Evolutionary conservation across 92 coral and sea anemone genomes (phyloP).

Genomic region (Porites lobata): DNA sequence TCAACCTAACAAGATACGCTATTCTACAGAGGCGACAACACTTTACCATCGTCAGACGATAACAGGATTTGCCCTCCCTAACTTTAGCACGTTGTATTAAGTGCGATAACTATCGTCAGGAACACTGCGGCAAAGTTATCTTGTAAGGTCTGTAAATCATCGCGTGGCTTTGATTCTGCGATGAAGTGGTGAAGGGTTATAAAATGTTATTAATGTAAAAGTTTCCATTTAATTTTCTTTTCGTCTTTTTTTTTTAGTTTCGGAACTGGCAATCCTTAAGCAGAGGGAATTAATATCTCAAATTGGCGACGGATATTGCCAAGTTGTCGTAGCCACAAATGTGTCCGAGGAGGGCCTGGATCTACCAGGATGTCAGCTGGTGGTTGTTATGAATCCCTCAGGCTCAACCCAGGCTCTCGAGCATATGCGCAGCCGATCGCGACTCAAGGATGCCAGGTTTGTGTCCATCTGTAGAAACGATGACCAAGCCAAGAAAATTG

Average conservation of each 20-base stretch:
- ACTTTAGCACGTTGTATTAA: no score
- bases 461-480: conserved; percentile 87
- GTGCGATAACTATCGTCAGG: no score
- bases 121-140: no score
- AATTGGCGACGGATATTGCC: conserved; percentile 65
- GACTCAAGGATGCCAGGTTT: conserved; percentile 71
- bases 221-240: background rate
- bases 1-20: no score
- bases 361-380: conserved; percentile 80
- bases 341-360: conserved; percentile 79
- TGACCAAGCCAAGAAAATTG: conserved; percentile 77
- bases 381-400: conserved; percentile 90
- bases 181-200: no score
- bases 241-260: background rate
- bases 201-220: no score
- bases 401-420: conserved; percentile 82
- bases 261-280: background rate
- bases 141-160: no score
- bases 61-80: no score
- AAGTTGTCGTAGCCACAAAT: conserved; percentile 86
- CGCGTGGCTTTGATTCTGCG: no score
- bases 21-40: no score
- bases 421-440: conserved; percentile 78
- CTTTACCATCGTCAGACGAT: no score
- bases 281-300: conserved; percentile 4